Conservation (phyloP, 2,888 invertebrate species). For the Heliconius ismenius region DNA sequence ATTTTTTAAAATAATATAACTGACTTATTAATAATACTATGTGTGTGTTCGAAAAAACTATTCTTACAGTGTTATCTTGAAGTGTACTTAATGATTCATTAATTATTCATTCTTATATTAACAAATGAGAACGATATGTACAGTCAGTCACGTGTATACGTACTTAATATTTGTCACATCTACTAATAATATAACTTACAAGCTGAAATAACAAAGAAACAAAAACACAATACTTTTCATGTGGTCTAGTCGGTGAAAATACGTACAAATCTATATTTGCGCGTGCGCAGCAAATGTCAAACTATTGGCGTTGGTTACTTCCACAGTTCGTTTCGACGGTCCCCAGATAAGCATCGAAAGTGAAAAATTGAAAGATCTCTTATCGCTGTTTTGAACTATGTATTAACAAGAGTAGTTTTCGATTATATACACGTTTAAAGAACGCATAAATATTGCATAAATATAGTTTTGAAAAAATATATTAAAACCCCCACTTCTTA, state of each 20-base stretch:
- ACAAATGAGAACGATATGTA: conserved; percentile 16
- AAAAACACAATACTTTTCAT: conserved; percentile 8
- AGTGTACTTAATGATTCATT: conserved; percentile 13
- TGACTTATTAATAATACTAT: no score
- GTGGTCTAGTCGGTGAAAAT: conserved; percentile 32
- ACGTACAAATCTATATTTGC: conserved; percentile 49
- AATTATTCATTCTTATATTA: conserved; percentile 23
- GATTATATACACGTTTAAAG: no score
- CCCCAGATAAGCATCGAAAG: no score
- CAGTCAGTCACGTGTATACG: neutral
- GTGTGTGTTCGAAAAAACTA: conserved; percentile 10
- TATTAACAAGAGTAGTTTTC: no score
- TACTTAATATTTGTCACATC: neutral
- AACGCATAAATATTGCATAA: no score
- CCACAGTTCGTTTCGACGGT: neutral
- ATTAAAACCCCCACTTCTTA: no score
- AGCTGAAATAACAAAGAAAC: conserved; percentile 10
- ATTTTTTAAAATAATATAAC: conserved; percentile 38
- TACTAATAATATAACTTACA: neutral
- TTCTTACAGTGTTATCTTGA: neutral
- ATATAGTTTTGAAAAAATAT: no score
- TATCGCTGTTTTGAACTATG: no score
- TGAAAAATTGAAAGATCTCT: no score
- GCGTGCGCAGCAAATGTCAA: conserved; percentile 49
- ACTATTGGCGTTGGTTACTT: conserved; percentile 25